Conservation (phyloP, 2,888 invertebrate species). For the Plutella xylostella region DNA sequence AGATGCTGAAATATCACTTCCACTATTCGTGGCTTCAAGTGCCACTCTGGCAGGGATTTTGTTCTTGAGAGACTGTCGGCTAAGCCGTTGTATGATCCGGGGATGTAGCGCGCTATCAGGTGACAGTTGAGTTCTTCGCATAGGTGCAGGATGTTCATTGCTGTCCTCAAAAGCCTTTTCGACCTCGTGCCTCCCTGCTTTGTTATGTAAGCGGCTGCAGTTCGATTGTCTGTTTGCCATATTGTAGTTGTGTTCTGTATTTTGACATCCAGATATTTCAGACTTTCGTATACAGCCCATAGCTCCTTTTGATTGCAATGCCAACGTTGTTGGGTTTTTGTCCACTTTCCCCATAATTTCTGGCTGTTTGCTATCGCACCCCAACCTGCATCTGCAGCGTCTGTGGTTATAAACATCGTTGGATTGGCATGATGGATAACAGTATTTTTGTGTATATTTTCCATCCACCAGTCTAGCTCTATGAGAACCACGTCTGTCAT, state of each 20-base stretch:
- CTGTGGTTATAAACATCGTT: constrained; percentile 1
- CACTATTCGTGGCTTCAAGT: not conserved
- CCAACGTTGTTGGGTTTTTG: too few species aligned
- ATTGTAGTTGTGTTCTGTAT: not conserved
- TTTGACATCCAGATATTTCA: too few species aligned
- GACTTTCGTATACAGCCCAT: not conserved
- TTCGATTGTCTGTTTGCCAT: constrained; percentile 3
- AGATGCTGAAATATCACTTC: not conserved
- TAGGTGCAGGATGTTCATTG: not conserved
- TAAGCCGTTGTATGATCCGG: constrained; percentile 9
- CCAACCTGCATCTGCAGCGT: constrained; percentile 1
- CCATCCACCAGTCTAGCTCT: constrained; percentile 1
- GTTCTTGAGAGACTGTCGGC: constrained; percentile 9
- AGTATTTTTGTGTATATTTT: not conserved
- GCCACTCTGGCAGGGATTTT: constrained; percentile 10
- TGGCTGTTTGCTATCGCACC: constrained; percentile 7
- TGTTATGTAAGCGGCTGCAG: not conserved
- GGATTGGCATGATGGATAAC: not conserved
- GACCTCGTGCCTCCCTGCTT: constrained; percentile 3
- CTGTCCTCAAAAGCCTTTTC: not conserved
- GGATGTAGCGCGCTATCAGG: constrained; percentile 6
- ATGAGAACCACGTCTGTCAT: not conserved
- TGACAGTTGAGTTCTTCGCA: not conserved
- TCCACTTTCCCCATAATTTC: not conserved
- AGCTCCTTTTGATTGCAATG: too few species aligned